A percentile compares a stretch with the other conserved stretches of the same genome.
Evolutionary conservation across 2,888 invertebrate species (phyloP).

Genomic region (Eupithecia subfuscata): DNA sequence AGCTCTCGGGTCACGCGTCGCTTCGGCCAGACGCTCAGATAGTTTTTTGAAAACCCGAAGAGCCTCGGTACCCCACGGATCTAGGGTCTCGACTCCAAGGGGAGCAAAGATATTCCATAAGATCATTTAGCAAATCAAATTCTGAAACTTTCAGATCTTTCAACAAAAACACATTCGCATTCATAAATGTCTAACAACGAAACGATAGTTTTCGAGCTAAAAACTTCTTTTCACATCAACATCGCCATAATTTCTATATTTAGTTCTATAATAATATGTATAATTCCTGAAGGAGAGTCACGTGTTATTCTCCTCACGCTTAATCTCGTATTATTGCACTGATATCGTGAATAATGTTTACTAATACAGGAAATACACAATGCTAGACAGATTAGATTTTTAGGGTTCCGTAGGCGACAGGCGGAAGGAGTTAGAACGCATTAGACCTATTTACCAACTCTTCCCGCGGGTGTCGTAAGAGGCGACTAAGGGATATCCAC

Average conservation of each 20-base stretch:
- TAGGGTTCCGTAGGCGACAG: neutral
- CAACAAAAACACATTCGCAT: neutral
- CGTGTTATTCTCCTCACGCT: neutral
- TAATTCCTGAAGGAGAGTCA: constrained; percentile 1
- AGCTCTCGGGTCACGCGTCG: no score
- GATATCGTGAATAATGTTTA: constrained; percentile 2
- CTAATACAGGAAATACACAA: neutral
- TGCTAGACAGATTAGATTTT: neutral
- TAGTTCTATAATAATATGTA: neutral
- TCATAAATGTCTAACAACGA: neutral
- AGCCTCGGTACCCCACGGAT: no score
- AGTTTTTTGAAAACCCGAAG: no score
- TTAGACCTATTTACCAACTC: neutral
- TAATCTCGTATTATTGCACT: neutral
- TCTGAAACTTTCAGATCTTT: neutral
- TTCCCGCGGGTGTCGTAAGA: no score
- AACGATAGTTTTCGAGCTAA: neutral
- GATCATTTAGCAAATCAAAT: neutral
- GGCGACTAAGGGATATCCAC: no score
- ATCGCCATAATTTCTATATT: neutral
- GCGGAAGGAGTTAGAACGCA: neutral
- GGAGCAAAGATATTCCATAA: no score
- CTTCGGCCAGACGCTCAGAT: no score
- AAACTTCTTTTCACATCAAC: neutral
- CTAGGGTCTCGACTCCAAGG: no score